These are phyloP conservation scores for Conops quadrifasciatus DNA, from an alignment of 2,888 invertebrate genomes.

Conservation along the genomic window DNA sequence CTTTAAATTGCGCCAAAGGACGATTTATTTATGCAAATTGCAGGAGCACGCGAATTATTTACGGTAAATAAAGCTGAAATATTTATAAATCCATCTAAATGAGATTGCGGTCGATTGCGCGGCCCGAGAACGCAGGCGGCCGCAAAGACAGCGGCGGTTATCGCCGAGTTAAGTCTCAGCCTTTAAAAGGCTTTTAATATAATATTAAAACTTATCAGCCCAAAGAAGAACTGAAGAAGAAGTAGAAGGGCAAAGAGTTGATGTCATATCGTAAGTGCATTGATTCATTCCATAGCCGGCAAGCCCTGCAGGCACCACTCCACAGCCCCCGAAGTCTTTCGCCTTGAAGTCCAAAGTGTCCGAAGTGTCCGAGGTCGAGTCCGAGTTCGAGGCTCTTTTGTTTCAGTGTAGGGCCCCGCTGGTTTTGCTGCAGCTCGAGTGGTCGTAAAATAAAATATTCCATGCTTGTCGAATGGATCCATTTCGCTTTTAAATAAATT, in stretches of 20 bases:
- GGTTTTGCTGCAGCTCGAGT: background rate
- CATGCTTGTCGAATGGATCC: slow-evolving; percentile 17
- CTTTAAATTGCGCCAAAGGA: slow-evolving; percentile 39
- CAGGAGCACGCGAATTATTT: slow-evolving; percentile 54
- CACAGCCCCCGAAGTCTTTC: no score
- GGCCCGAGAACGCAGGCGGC: background rate
- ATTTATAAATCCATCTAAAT: slow-evolving; percentile 19
- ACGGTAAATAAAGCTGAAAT: slow-evolving; percentile 49
- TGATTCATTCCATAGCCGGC: background rate
- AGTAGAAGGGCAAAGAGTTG: background rate
- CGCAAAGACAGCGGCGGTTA: no score
- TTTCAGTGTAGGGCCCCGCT: background rate
- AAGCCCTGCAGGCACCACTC: no score
- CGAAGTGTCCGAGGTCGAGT: background rate
- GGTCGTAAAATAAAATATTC: background rate
- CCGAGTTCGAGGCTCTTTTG: background rate
- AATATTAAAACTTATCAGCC: background rate
- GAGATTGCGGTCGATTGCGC: slow-evolving; percentile 24
- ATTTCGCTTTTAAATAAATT: slow-evolving; percentile 24
- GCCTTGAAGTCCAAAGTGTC: no score
- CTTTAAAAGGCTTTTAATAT: background rate
- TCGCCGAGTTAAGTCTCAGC: background rate
- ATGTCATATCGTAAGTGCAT: background rate
- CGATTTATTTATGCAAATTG: slow-evolving; percentile 55
- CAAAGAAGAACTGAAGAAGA: no score